Percentiles rank a stretch among this genome's conserved stretches.
Conservation (phyloP, 2,888 invertebrate species). For the Drosophila recens region DNA sequence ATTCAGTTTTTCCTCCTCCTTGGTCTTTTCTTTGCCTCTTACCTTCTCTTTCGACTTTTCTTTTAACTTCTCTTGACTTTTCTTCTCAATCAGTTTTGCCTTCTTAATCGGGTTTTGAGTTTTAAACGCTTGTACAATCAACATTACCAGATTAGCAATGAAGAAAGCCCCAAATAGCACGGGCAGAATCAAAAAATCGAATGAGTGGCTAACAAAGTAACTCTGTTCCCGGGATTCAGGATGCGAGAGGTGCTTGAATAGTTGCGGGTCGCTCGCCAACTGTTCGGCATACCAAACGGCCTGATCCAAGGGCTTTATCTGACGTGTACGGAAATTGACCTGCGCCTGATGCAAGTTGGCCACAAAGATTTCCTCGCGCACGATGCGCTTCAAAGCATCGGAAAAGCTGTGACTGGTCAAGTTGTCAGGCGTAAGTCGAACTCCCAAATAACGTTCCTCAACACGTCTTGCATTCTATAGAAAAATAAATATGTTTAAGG, state of each 20-base stretch:
- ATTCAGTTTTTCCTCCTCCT: neutral
- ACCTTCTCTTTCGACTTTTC: neutral
- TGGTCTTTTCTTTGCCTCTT: neutral
- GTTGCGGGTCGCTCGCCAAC: constrained; percentile 38
- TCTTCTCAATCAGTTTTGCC: neutral
- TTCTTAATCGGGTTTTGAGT: neutral
- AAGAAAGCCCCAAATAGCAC: constrained; percentile 21
- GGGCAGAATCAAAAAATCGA: constrained; percentile 55
- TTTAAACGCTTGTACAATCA: neutral
- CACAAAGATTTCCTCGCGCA: constrained; percentile 19
- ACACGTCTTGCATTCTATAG: constrained; percentile 65
- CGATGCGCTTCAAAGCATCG: constrained; percentile 30
- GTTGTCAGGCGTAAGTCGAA: constrained; percentile 18
- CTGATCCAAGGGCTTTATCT: constrained; percentile 41
- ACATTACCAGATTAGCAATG: constrained; percentile 14
- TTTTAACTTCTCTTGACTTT: neutral
- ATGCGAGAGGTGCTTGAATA: constrained; percentile 40
- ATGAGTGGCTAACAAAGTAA: constrained; percentile 53
- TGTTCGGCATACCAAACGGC: constrained; percentile 73
- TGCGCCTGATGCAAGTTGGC: constrained; percentile 38
- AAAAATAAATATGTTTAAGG: neutral
- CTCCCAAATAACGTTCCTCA: constrained; percentile 55
- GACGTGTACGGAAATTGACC: constrained; percentile 47
- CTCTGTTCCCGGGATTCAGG: constrained; percentile 7
- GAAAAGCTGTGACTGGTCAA: constrained; percentile 26